Percentiles rank a stretch among this genome's conserved stretches.
Conservation (phyloP, 2,888 invertebrate genomes). For the Timandra comae region DNA sequence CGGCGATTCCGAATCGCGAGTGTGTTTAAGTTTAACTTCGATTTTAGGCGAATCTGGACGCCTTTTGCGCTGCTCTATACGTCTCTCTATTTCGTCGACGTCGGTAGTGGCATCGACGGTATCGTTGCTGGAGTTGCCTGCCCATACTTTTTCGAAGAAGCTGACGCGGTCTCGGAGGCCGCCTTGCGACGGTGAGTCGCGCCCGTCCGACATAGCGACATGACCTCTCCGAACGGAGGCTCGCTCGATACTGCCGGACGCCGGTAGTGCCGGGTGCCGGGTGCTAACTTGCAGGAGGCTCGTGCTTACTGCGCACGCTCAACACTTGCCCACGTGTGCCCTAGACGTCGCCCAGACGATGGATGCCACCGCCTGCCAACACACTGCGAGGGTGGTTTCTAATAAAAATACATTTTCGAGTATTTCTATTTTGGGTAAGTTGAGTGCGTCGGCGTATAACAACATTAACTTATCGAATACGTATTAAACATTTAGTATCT, state of each 20-base stretch:
- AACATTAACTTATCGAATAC: too few species aligned
- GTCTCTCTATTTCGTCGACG: constrained; percentile 78
- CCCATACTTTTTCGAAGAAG: constrained; percentile 89
- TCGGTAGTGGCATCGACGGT: constrained; percentile 65
- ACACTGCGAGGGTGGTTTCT: constrained; percentile 28
- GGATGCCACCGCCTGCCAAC: constrained; percentile 21
- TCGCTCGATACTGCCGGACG: constrained; percentile 70
- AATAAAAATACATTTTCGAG: constrained; percentile 11
- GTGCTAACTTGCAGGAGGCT: constrained; percentile 33
- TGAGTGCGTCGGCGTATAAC: too few species aligned
- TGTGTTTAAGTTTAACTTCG: constrained; percentile 78
- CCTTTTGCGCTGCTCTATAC: constrained; percentile 75
- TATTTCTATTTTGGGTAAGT: constrained; percentile 10
- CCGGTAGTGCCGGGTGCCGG: too few species aligned
- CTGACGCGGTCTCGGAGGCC: constrained; percentile 84
- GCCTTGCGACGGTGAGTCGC: constrained; percentile 71
- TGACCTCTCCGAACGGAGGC: constrained; percentile 65
- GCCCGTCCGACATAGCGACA: constrained; percentile 71
- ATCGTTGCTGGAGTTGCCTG: constrained; percentile 66
- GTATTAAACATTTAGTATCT: too few species aligned
- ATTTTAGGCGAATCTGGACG: constrained; percentile 75
- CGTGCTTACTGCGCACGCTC: constrained; percentile 43
- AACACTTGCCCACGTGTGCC: constrained; percentile 45
- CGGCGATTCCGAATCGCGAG: constrained; percentile 69
- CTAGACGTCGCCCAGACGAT: constrained; percentile 55